These are phyloP conservation scores for Arvicanthis niloticus DNA, from an alignment of 2,113 vertebrate species.

Conservation along the genomic window DNA sequence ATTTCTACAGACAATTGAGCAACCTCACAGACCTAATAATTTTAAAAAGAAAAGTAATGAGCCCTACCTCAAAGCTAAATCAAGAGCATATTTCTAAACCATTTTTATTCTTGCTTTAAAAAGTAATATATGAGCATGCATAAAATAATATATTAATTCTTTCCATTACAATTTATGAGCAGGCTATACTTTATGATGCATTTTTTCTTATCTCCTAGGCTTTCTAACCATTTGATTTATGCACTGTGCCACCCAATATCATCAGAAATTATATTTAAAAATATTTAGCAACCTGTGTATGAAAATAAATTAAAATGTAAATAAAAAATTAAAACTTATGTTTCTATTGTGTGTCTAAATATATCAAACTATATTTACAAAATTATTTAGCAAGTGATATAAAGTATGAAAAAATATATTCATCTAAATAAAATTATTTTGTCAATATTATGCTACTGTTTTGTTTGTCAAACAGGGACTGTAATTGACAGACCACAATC, in stretches of 20 bases:
- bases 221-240: conserved; percentile 62
- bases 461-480: not conserved
- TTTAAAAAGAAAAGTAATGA: conserved; percentile 19
- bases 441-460: not conserved
- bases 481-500: not conserved
- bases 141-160: conserved; percentile 70
- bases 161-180: conserved; percentile 60
- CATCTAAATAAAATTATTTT: conserved; percentile 14
- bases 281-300: conserved; percentile 36
- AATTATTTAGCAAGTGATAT: not conserved
- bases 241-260: not conserved
- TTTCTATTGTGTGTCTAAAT: conserved; percentile 28
- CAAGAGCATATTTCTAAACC: conserved; percentile 65
- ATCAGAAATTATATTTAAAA: conserved; percentile 54
- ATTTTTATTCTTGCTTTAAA: conserved; percentile 29
- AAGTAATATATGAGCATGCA: conserved; percentile 51
- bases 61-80: conserved; percentile 40
- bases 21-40: conserved; percentile 1
- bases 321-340: conserved; percentile 54
- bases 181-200: conserved; percentile 55
- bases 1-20: conserved; percentile 27
- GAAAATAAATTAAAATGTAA: conserved; percentile 57
- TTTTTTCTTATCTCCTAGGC: conserved; percentile 63
- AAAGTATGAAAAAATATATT: not conserved
- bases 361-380: conserved; percentile 30